These are phyloP conservation scores for Haliaeetus leucogaster DNA, from an alignment of 2,113 vertebrate genomes.

Conservation along the genomic window DNA sequence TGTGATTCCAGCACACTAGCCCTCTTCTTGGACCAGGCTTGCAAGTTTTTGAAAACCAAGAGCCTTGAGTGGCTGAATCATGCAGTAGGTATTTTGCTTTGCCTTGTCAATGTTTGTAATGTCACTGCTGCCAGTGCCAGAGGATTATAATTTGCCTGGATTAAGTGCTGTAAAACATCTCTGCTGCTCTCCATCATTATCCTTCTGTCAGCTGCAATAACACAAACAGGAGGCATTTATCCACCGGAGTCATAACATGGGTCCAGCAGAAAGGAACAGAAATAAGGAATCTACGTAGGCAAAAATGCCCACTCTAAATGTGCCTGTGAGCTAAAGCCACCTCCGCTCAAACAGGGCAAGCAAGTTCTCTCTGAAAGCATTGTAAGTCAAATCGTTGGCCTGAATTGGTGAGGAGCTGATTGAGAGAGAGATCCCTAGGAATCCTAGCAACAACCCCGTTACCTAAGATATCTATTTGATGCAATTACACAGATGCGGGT, in stretches of 20 bases:
- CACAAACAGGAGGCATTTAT: not conserved
- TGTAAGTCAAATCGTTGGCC: not conserved
- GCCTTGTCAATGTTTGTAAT: not conserved
- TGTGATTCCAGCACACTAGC: not conserved
- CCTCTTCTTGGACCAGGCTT: not conserved
- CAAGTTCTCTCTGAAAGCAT: not conserved
- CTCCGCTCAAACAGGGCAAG: not conserved
- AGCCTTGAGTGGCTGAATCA: not conserved
- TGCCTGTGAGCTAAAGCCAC: not conserved
- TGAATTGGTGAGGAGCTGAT: not conserved
- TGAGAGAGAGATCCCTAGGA: not conserved
- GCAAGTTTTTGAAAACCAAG: not conserved
- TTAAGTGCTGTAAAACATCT: not conserved
- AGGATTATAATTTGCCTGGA: not conserved
- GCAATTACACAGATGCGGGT: not conserved
- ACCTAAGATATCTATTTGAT: not conserved
- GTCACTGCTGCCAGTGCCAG: not conserved
- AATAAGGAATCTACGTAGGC: not conserved
- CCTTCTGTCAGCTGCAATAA: not conserved
- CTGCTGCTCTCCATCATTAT: not conserved
- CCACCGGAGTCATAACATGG: not conserved
- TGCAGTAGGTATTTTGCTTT: not conserved
- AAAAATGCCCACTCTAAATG: not conserved
- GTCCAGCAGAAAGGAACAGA: not conserved
- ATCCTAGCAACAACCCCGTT: constrained; percentile 4